Percentiles rank a stretch among this genome's conserved stretches.
Evolutionary conservation across 2,113 vertebrate genomes (phyloP).

Genomic region (Urocolius indicus): DNA sequence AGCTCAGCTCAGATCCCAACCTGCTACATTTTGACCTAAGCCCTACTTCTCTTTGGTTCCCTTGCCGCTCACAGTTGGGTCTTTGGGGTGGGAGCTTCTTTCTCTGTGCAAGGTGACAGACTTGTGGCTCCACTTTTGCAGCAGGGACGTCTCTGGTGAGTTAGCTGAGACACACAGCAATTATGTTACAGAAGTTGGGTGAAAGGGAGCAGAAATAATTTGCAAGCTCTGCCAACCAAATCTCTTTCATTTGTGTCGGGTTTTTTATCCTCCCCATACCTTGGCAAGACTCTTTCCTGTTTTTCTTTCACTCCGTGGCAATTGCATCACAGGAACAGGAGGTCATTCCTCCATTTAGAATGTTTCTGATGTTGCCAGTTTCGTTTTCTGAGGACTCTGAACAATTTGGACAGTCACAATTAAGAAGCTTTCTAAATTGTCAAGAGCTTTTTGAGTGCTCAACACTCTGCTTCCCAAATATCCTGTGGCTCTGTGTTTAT

Average conservation of each 20-base stretch:
- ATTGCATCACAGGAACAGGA: constrained; percentile 5
- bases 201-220: constrained; percentile 12
- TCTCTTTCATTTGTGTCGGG: background rate
- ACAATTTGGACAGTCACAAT: background rate
- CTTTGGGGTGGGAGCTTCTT: background rate
- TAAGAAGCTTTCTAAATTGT: background rate
- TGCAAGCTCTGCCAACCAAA: constrained; percentile 34
- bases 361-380: background rate
- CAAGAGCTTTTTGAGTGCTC: background rate
- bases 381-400: constrained; percentile 4
- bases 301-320: constrained; percentile 33
- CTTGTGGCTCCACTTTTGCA: accelerated
- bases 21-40: background rate
- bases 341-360: background rate
- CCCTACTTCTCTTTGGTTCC: background rate
- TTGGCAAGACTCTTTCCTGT: constrained; percentile 59
- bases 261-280: background rate
- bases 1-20: background rate
- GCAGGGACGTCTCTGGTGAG: background rate
- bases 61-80: background rate
- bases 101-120: background rate
- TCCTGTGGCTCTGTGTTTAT: background rate
- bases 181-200: background rate
- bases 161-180: background rate
- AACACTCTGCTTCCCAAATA: background rate